Conservation (phyloP, 1,140 invertebrate genomes). For the Leptoteleia sp. region DNA sequence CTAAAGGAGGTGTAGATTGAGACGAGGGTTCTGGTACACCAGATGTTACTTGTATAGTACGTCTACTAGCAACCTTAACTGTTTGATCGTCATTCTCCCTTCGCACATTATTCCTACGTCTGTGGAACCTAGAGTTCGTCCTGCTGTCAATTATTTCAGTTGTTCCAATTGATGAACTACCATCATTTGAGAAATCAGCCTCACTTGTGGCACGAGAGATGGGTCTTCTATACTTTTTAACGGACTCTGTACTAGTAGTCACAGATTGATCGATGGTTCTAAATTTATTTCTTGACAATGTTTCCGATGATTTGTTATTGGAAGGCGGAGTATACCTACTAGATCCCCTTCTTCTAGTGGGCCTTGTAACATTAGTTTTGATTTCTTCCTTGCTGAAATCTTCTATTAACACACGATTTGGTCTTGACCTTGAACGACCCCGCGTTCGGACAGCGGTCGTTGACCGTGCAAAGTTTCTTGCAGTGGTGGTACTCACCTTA, state of each 20-base stretch:
- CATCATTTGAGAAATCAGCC: conserved; percentile 39
- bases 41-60: conserved; percentile 53
- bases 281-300: conserved; percentile 35
- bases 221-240: conserved; percentile 63
- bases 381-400: conserved; percentile 52
- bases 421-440: conserved; percentile 71
- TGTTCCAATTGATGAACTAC: conserved; percentile 67
- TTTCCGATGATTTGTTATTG: conserved; percentile 40
- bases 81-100: conserved; percentile 56
- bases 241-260: conserved; percentile 26
- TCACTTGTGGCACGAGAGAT: conserved; percentile 45
- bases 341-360: conserved; percentile 68
- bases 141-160: conserved; percentile 38
- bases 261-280: conserved; percentile 12
- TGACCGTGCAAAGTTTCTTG: conserved; percentile 78
- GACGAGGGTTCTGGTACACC: not conserved
- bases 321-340: conserved; percentile 71
- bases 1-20: not conserved
- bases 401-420: conserved; percentile 62
- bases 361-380: conserved; percentile 63
- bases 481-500: conserved; percentile 79
- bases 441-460: conserved; percentile 70
- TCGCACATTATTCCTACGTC: conserved; percentile 35
- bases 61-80: conserved; percentile 57
- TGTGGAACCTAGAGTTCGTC: conserved; percentile 43